Base-by-base conservation (phyloP, 2,888 invertebrate genomes). In the Tipula lateralis region DNA sequence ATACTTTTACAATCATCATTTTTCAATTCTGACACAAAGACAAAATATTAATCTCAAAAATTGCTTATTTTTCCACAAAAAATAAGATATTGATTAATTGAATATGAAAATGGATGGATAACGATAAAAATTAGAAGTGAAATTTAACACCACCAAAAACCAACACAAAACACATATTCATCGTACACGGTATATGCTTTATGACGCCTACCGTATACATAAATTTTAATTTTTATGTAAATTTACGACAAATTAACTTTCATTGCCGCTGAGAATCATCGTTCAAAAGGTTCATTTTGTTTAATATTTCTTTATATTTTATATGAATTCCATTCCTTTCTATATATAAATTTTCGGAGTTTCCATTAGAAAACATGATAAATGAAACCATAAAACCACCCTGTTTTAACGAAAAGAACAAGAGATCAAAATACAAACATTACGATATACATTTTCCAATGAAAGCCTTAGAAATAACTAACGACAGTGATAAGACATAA, bases 161-260 rank as follows among this genome's bases (percentile, higher is more conserved):
- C 39, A 44, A 44, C 39, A 1, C 16, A 50, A 19, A 66, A 66
- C 24, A 66, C 16, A 16, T 7, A 50, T 50, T 50, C 7, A 16
- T 16, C 16, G 44, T 6, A 44, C 3, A 44, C 19, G 2, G 12
- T 39, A 16, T 6, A 50, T 50, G 6, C 19, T 50, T 6, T 19
- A 50, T 19, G 50, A 50, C 19, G 66, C 66, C 9, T 66, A 24
- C 66, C 12, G 24, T 44, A 32, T 32, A 66, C 66, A 24, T 66
- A 50, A 16, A 50, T 66, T 66, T 66, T 66, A 66, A 66, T 66
- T 66, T 66, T 66, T 66, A 66, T 66, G 24, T 24, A 66, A 66
- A 66, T 66, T 66, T 24, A 66, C 66, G 66, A 66, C 66, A 66
- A 66, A 66, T 66, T 66, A 66, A 66, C 66, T 66, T 66, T 66